Percentiles rank a stretch among this genome's conserved stretches.
Evolutionary conservation across 2,797 vertebrate species (phyloP).

Genomic region (Garrulus glandarius): DNA sequence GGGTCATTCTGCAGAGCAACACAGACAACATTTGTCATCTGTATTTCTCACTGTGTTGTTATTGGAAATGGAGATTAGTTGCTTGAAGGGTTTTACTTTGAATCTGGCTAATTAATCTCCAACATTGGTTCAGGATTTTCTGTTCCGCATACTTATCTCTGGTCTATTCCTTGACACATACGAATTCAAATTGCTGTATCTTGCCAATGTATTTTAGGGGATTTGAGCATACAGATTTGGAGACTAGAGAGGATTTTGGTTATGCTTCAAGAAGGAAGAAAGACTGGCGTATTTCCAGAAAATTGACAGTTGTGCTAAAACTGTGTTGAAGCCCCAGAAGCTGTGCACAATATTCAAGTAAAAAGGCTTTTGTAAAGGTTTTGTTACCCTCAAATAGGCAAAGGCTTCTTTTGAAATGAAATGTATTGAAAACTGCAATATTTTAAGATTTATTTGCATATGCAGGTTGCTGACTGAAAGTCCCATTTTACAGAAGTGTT

Average conservation of each 20-base stretch:
- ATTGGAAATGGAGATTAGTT: not conserved
- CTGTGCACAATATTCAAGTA: not conserved
- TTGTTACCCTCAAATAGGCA: conserved; percentile 62
- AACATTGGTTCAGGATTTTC: conserved; percentile 37
- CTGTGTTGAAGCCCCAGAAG: not conserved
- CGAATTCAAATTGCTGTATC: not conserved
- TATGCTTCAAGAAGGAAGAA: conserved; percentile 6
- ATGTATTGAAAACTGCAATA: conserved; percentile 42
- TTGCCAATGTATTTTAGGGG: not conserved
- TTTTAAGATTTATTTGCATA: conserved; percentile 43
- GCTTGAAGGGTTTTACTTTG: conserved; percentile 29
- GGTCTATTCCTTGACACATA: not conserved
- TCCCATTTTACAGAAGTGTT: conserved; percentile 42
- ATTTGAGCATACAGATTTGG: not conserved
- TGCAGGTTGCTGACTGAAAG: conserved; percentile 54
- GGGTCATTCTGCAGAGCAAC: conserved; percentile 30
- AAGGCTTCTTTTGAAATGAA: conserved; percentile 16
- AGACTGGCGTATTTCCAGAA: not conserved
- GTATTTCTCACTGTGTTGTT: not conserved
- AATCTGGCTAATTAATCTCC: conserved; percentile 36
- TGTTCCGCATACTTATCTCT: not conserved
- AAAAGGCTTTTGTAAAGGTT: conserved; percentile 51
- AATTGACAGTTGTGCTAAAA: conserved; percentile 45
- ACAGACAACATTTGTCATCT: not conserved
- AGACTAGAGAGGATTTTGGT: not conserved